Evolutionary conservation across 2,888 invertebrate genomes (phyloP).

Genomic region (Acrobasis repandana): DNA sequence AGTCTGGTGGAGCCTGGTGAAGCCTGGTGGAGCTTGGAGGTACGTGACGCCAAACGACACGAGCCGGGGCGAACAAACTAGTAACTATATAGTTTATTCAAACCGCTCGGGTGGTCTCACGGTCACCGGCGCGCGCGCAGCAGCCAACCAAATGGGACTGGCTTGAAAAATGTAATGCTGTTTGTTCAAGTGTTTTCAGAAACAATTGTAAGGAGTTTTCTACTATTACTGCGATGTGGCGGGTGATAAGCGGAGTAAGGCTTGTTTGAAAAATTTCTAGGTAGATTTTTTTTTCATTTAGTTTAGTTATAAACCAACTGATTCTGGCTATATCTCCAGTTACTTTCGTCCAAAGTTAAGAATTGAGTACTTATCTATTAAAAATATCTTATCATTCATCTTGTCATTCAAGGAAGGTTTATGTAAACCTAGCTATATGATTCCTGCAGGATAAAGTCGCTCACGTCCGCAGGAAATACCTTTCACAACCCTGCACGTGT

Average conservation of each 20-base stretch:
- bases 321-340: too few relatives aligned
- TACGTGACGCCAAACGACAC: conserved; percentile 70
- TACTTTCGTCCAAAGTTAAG: too few relatives aligned
- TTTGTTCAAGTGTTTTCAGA: conserved; percentile 79
- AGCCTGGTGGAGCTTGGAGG: conserved; percentile 33
- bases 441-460: too few relatives aligned
- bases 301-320: background rate
- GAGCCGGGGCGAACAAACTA: conserved; percentile 84
- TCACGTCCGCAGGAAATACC: too few relatives aligned
- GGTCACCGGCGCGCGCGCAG: conserved; percentile 53
- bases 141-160: conserved; percentile 53
- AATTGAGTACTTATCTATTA: too few relatives aligned
- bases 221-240: conserved; percentile 75
- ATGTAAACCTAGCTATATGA: too few relatives aligned
- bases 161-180: conserved; percentile 60
- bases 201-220: conserved; percentile 80
- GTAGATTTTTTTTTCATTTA: too few relatives aligned
- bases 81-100: conserved; percentile 75
- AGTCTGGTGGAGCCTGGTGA: conserved; percentile 19
- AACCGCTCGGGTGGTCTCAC: conserved; percentile 79
- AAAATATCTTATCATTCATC: too few relatives aligned
- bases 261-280: background rate
- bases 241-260: conserved; percentile 31
- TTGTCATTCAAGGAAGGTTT: too few relatives aligned
- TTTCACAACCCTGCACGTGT: too few relatives aligned